Evolutionary conservation across 2,888 invertebrate genomes (phyloP), one percentile per base, ranked within the genome.

Genomic region (Heliconius hortense): DNA sequence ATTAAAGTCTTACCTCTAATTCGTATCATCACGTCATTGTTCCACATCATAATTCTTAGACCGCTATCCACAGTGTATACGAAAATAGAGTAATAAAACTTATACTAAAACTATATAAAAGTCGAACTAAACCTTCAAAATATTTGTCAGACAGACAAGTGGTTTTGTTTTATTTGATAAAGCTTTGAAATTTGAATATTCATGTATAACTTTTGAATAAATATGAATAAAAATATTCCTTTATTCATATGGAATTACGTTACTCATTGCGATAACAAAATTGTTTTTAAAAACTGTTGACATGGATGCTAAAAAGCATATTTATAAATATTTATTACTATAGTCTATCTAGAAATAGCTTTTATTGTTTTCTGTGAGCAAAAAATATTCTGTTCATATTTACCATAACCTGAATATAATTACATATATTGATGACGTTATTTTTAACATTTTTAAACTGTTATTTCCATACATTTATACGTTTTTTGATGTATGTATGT

Each of bases 41-140:
- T 80, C 81, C 76, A 77, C 35, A 39, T 81, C 82, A 83, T 84
- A 82, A 83, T 84, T 83, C 77, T 80, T 77, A 82, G 81, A 79
- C 80, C 75, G 79, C 78, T 77, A 56, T 26, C 15, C 15, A 60
- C 13, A 60, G 13, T 8, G 79, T 81, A 79, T 81, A 79, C 81
- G 80, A 80, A 81, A 81, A 74, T 78, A 77, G 73, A 62, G 79
- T 72, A 77, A 80, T 82, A 81, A 82, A 83, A 81, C 53, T 31
- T 39, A 68, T 67, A 63, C 76, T 76, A 62, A 74, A 76, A 62
- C 56, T 62, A 59, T 70, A 69, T 60, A 66, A 62, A 78, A 77
- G 70, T 74, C 62, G 63, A 39, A n/a, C 66, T 43, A 73, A 73
- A 15, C 48, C 62, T 48, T 53, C 43, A 26, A 69, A 70, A 74